Conservation (phyloP, 2,113 vertebrate genomes). For the Pseudopipra pipra region DNA sequence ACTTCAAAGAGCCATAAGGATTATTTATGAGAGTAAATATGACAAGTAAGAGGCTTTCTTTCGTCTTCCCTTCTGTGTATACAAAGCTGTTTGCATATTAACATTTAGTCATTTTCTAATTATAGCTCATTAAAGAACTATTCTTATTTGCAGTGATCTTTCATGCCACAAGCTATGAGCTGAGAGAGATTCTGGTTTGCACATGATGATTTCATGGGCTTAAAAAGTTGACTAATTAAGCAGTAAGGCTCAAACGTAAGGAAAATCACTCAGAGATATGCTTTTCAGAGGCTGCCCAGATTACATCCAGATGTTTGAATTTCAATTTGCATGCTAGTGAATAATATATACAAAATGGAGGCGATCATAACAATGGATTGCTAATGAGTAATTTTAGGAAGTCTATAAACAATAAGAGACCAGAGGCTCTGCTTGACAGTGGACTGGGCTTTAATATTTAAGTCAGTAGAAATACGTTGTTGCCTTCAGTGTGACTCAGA, state of each 20-base stretch:
- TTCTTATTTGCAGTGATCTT: not conserved
- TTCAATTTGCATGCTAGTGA: slow-evolving; percentile 43
- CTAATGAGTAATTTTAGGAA: slow-evolving; percentile 61
- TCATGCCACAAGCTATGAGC: not conserved
- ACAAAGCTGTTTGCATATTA: not conserved
- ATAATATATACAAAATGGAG: slow-evolving; percentile 55
- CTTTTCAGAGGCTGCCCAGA: slow-evolving; percentile 31
- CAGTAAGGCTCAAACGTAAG: not conserved
- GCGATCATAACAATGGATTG: slow-evolving; percentile 55
- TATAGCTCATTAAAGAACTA: not conserved
- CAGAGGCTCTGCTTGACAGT: not conserved
- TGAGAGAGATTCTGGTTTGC: not conserved
- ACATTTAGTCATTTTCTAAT: slow-evolving; percentile 15
- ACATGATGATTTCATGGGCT: slow-evolving; percentile 19
- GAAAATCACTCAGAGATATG: slow-evolving; percentile 10
- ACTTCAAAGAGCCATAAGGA: not conserved
- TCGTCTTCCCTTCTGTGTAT: not conserved
- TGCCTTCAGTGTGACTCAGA: not conserved
- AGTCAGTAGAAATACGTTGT: not conserved
- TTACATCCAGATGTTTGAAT: slow-evolving; percentile 58
- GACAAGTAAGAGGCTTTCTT: not conserved
- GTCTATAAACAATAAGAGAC: slow-evolving; percentile 32
- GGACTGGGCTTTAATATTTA: not conserved
- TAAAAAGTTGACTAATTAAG: slow-evolving; percentile 41
- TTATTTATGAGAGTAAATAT: slow-evolving; percentile 1